phyloP scores from a whole-genome alignment of 1,140 invertebrate genomes.

The Macrobrachium nipponense region DNA sequence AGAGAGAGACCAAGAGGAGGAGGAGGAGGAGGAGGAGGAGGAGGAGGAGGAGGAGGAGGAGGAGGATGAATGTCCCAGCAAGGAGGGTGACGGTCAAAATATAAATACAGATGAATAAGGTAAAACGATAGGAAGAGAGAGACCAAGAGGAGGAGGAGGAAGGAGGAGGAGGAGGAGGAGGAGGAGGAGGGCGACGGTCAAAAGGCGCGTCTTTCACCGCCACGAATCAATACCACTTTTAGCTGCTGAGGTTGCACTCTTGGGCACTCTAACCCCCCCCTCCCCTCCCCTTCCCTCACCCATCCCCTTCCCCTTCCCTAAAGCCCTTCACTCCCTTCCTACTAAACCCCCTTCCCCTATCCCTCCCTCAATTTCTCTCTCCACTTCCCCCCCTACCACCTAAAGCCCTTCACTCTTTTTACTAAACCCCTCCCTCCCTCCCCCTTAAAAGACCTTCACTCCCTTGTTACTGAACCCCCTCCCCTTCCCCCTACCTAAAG shows the following conservation, averaged over 20 bases:
- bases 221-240: conserved; percentile 25
- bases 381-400: too few species aligned
- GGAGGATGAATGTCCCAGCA: too few species aligned
- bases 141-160: background rate
- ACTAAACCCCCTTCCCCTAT: background rate
- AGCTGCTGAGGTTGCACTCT: conserved; percentile 22
- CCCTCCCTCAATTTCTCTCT: background rate
- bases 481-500: too few species aligned
- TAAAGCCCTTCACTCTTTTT: too few species aligned
- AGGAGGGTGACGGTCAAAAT: conserved; percentile 7
- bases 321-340: background rate
- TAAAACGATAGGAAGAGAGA: background rate
- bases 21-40: background rate
- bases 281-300: background rate
- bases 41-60: background rate
- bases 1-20: background rate
- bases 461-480: too few species aligned
- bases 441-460: too few species aligned
- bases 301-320: background rate
- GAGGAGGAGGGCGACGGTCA: background rate
- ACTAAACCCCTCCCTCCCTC: too few species aligned
- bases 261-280: background rate
- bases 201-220: conserved; percentile 22
- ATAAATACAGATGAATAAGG: background rate
- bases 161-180: background rate